Evolutionary conservation across 2,113 vertebrate genomes (phyloP).

Genomic region (Bos indicus): DNA sequence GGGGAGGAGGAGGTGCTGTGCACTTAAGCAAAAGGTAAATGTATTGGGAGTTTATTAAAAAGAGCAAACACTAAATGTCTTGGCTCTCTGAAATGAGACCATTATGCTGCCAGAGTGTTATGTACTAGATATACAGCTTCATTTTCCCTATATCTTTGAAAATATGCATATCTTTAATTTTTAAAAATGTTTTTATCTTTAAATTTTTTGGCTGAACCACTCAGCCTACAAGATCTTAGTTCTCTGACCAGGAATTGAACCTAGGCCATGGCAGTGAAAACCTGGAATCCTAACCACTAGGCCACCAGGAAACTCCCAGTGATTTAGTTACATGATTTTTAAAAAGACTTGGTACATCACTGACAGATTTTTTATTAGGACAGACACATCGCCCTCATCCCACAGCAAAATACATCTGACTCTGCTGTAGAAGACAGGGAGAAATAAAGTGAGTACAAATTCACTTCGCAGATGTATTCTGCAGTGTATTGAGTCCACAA

Average conservation of each 20-base stretch:
- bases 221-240: background rate
- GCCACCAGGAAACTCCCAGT: background rate
- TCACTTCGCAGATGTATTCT: background rate
- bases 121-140: too few species aligned
- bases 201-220: background rate
- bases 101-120: background rate
- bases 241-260: background rate
- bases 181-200: background rate
- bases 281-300: background rate
- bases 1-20: background rate
- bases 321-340: background rate
- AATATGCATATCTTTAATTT: background rate
- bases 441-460: background rate
- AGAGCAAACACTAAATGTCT: background rate
- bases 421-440: background rate
- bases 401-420: background rate
- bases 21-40: background rate
- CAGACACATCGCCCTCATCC: background rate
- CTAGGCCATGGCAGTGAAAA: background rate
- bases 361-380: background rate
- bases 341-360: background rate
- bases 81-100: background rate
- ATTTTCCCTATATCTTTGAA: background rate
- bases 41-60: background rate
- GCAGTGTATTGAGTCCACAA: accelerated